These are phyloP conservation scores for Drosophila nigrodunni DNA, from an alignment of 1,140 invertebrate genomes.

Conservation along the genomic window DNA sequence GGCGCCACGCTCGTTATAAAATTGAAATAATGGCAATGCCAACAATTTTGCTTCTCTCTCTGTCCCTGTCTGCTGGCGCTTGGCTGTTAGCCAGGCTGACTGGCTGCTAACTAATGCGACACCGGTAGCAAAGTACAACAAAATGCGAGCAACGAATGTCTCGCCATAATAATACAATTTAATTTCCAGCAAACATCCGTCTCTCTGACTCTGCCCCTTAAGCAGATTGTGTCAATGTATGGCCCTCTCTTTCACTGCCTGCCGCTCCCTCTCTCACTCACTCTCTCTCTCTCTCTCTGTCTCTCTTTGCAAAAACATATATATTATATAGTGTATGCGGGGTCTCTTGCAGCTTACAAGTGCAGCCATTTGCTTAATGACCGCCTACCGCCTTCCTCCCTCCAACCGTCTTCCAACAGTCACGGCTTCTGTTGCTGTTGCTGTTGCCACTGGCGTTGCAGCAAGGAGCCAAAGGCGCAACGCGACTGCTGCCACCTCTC, in stretches of 20 bases:
- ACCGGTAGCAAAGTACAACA: slow-evolving; percentile 54
- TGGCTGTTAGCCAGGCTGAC: slow-evolving; percentile 37
- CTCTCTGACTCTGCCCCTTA: slow-evolving; percentile 12
- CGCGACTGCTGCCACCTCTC: slow-evolving; percentile 52
- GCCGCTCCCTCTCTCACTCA: neutral
- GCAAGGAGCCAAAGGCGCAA: slow-evolving; percentile 41
- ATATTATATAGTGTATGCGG: slow-evolving; percentile 26
- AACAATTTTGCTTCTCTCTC: slow-evolving; percentile 32
- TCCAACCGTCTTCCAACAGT: slow-evolving; percentile 57
- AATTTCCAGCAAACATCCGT: slow-evolving; percentile 83
- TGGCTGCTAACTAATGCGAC: slow-evolving; percentile 74
- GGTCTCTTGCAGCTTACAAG: slow-evolving; percentile 63
- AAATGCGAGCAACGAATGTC: slow-evolving; percentile 70
- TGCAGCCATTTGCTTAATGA: slow-evolving; percentile 82
- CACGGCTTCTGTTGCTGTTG: slow-evolving; percentile 9
- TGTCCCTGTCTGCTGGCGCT: slow-evolving; percentile 4
- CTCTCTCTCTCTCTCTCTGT: too few relatives aligned
- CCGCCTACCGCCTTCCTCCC: slow-evolving; percentile 63
- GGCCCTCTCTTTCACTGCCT: slow-evolving; percentile 9
- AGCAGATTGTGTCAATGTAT: slow-evolving; percentile 68
- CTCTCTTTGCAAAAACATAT: slow-evolving; percentile 7
- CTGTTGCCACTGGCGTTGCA: slow-evolving; percentile 17
- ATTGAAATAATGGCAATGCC: slow-evolving; percentile 54
- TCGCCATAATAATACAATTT: slow-evolving; percentile 83
- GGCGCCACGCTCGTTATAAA: slow-evolving; percentile 44